These are phyloP conservation scores for Oligia latruncula DNA, from an alignment of 2,888 invertebrate genomes.

Conservation along the genomic window DNA sequence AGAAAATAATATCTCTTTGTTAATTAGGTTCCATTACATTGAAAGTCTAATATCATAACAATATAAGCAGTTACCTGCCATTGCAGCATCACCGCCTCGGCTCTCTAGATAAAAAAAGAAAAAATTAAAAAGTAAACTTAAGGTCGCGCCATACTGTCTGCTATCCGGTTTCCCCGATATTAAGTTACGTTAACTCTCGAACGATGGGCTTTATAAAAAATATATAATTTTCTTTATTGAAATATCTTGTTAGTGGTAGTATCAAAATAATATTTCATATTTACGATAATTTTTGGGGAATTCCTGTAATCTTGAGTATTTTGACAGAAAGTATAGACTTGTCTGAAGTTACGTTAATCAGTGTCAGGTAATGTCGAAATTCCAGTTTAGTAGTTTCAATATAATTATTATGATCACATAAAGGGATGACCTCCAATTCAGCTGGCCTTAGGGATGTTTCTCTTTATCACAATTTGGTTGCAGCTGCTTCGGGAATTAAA, in stretches of 20 bases:
- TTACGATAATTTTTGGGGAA: slow-evolving; percentile 46
- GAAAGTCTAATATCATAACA: too few relatives aligned
- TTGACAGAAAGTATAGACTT: slow-evolving; percentile 3
- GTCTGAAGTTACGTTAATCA: slow-evolving; percentile 11
- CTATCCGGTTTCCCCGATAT: slow-evolving; percentile 89
- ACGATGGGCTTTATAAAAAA: slow-evolving; percentile 81
- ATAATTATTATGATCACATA: not conserved
- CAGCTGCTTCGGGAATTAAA: not conserved
- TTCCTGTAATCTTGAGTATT: slow-evolving; percentile 30
- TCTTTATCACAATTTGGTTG: not conserved
- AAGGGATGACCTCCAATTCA: not conserved
- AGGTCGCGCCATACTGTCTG: slow-evolving; percentile 90
- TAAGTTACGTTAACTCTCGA: slow-evolving; percentile 81
- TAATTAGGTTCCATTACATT: too few relatives aligned
- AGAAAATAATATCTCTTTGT: not conserved
- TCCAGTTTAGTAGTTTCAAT: slow-evolving; percentile 18
- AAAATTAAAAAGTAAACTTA: slow-evolving; percentile 84
- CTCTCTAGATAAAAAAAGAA: slow-evolving; percentile 81
- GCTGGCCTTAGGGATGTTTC: too few relatives aligned
- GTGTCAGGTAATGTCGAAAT: not conserved
- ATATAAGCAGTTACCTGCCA: slow-evolving; percentile 33
- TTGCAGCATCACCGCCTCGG: slow-evolving; percentile 81
- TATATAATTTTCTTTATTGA: slow-evolving; percentile 85
- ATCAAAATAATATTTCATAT: slow-evolving; percentile 63
- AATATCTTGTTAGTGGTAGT: slow-evolving; percentile 74